phyloP scores from a whole-genome alignment of 1,140 invertebrate genomes.

The Rhopalosiphum padi region DNA sequence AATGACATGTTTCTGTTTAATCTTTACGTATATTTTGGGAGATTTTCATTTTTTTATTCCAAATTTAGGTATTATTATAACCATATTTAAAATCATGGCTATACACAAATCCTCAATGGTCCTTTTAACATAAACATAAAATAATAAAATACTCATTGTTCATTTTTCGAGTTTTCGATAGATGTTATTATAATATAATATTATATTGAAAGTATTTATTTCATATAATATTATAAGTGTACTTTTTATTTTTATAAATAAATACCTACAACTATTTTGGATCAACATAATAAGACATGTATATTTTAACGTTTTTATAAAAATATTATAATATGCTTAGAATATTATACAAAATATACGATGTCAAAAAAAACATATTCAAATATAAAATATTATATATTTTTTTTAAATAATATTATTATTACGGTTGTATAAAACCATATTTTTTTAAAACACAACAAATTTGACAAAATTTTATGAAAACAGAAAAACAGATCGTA shows the following conservation, averaged over 20 bases:
- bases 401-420: neutral
- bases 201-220: neutral
- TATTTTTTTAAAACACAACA: neutral
- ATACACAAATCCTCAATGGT: neutral
- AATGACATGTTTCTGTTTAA: neutral
- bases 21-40: neutral
- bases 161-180: neutral
- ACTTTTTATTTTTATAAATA: neutral
- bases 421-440: neutral
- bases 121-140: neutral
- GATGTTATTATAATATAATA: neutral
- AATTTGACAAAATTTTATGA: neutral
- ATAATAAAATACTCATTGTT: neutral
- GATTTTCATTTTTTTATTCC: neutral
- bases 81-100: neutral
- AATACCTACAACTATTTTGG: too few relatives aligned
- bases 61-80: neutral
- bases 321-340: too few relatives aligned
- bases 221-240: neutral
- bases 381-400: too few relatives aligned
- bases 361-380: too few relatives aligned
- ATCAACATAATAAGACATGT: too few relatives aligned
- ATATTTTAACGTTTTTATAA: too few relatives aligned
- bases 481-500: neutral
- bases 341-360: too few relatives aligned